Base-by-base conservation (phyloP, 1,140 invertebrate genomes). In the Drosophila bocqueti region DNA sequence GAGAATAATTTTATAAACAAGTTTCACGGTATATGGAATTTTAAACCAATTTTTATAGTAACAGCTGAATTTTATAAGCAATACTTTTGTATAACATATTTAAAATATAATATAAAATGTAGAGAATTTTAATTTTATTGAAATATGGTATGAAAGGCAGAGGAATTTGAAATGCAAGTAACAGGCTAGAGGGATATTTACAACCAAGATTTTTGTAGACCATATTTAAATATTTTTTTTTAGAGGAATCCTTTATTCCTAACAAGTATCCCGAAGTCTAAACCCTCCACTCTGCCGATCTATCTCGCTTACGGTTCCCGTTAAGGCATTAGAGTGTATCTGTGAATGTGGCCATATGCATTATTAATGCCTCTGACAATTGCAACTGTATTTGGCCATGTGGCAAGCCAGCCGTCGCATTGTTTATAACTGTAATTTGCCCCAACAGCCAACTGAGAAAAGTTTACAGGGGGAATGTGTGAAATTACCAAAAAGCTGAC, bases 361-460 rank as follows among this genome's bases (percentile, higher is more conserved):
- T 86, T 81, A 85, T 75, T 65, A 68, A 85, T 81, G 79, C 74
- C 68, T 46, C 61, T 61, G 66, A 64, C 72, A 80, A 76, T 68
- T 81, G 68, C 67, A 81, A 71, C 59, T 76, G 58, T 49, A 57
- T 47, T 67, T 40, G 75, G 59, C 60, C 74, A 66, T 58, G 64
- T 63, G 60, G 59, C 58, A 63, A 58, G 64, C 43, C 55, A 57
- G 31, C 47, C 50, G 57, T 67, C 46, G 62, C 62, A 78, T 77
- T 78, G 74, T 82, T 82, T 82, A 78, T 73, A 72, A 82, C 79
- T 52, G 63, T 65, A 83, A 75, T 74, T 83, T 79, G 63, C 49
- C 29, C 47, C 45, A 81, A 38, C 52, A 55, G 47, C n/a, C 29
- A 67, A 54, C 67, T 36, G 67, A 54, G 67, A 54, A 76, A 66